Evolutionary conservation across 2,113 vertebrate species (phyloP).

Genomic region (Telmatochromis brachygnathus): DNA sequence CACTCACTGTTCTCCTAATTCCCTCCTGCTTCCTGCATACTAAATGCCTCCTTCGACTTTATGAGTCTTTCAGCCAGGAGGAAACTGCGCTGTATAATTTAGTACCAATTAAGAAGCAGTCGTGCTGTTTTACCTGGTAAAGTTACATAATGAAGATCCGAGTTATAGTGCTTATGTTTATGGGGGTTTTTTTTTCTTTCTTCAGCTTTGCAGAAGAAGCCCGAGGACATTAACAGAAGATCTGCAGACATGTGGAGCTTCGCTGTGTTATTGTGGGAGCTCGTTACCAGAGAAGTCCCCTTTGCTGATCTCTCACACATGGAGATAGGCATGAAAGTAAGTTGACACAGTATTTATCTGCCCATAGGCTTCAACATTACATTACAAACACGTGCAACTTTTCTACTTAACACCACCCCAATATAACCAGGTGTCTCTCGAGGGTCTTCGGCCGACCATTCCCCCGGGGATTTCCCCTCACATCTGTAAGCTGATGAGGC

Average conservation of each 20-base stretch:
- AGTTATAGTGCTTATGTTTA: not conserved
- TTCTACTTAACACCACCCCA: not conserved
- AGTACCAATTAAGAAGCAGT: not conserved
- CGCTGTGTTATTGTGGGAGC: slow-evolving; percentile 90
- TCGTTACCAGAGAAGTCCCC: slow-evolving; percentile 93
- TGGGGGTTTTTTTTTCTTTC: accelerated
- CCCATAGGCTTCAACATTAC: not conserved
- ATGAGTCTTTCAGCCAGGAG: slow-evolving; percentile 11
- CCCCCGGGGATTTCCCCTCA: slow-evolving; percentile 95
- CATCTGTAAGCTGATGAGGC: slow-evolving; percentile 97
- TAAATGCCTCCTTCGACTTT: not conserved
- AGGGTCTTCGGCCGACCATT: slow-evolving; percentile 92
- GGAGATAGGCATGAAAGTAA: slow-evolving; percentile 88
- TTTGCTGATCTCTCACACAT: slow-evolving; percentile 98
- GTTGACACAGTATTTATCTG: not conserved
- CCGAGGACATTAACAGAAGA: slow-evolving; percentile 93
- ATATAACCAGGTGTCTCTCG: slow-evolving; percentile 80
- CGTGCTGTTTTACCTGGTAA: not conserved
- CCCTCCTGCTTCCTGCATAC: not conserved
- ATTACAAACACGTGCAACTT: not conserved
- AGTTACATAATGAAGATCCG: not conserved
- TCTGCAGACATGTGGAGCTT: slow-evolving; percentile 99
- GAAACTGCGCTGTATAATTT: slow-evolving; percentile 14
- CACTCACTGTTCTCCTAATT: not conserved
- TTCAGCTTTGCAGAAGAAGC: slow-evolving; percentile 90